Evolutionary conservation across 2,888 invertebrate genomes (phyloP).

Genomic region (Scotopteryx bipunctaria): DNA sequence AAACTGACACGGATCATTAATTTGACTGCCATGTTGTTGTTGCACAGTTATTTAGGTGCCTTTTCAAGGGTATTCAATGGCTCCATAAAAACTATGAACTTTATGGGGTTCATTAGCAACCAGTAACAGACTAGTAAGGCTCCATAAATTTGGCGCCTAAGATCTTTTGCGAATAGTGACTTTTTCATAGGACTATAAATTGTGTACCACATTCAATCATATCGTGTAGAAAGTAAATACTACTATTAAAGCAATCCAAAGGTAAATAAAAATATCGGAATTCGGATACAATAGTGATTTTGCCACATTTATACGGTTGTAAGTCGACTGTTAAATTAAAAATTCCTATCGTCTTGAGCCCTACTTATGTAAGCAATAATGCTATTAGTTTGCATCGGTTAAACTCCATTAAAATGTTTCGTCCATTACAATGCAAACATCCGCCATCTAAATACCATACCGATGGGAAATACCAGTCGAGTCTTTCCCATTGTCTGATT

Average conservation of each 20-base stretch:
- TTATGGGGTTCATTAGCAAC: constrained; percentile 12
- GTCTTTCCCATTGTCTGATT: constrained; percentile 32
- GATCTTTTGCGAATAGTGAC: neutral
- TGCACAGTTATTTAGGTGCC: constrained; percentile 12
- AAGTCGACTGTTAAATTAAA: neutral
- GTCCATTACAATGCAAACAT: constrained; percentile 24
- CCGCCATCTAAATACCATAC: constrained; percentile 19
- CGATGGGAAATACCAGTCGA: constrained; percentile 21
- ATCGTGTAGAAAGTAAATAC: neutral
- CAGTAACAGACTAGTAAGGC: constrained; percentile 7
- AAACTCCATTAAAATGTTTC: constrained; percentile 23
- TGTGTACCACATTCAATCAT: neutral
- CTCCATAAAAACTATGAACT: constrained; percentile 8
- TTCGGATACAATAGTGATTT: too few relatives aligned
- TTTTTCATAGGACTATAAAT: neutral
- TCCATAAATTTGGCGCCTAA: constrained; percentile 2
- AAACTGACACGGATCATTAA: constrained; percentile 20
- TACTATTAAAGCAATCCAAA: too few relatives aligned
- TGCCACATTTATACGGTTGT: too few relatives aligned
- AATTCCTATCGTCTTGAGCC: neutral
- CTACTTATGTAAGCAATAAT: constrained; percentile 3
- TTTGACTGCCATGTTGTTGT: constrained; percentile 26
- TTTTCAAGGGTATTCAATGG: constrained; percentile 18
- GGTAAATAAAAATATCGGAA: too few relatives aligned
- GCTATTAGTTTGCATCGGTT: constrained; percentile 16